Percentiles rank a stretch among this genome's conserved stretches.
Conservation (phyloP, 2,113 vertebrate genomes). For the Thunnus maccoyii region DNA sequence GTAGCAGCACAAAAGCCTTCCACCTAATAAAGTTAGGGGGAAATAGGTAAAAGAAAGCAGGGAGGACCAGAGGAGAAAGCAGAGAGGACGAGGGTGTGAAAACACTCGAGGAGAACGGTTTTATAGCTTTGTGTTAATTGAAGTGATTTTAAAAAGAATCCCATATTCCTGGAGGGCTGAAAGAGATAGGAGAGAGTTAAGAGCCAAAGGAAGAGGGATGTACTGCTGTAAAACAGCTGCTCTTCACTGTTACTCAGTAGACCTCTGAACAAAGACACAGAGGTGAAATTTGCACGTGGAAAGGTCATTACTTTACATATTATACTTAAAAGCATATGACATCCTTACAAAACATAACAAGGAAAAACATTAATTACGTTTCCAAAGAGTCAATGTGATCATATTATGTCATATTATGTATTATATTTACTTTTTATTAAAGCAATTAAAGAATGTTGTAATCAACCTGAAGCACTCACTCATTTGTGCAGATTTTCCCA, state of each 20-base stretch:
- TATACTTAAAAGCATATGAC: conserved; percentile 10
- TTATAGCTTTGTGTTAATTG: conserved; percentile 81
- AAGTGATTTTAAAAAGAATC: conserved; percentile 76
- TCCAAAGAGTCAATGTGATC: neutral
- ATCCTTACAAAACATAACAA: neutral
- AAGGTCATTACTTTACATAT: conserved; percentile 9
- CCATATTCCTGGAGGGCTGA: conserved; percentile 72
- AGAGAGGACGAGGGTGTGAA: conserved; percentile 65
- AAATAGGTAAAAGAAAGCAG: conserved; percentile 69
- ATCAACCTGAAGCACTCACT: neutral
- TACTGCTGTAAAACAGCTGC: conserved; percentile 80
- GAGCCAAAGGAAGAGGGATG: conserved; percentile 62
- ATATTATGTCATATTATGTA: neutral
- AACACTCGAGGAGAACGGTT: conserved; percentile 65
- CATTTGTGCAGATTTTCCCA: conserved; percentile 16
- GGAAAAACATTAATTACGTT: neutral
- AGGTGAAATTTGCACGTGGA: conserved; percentile 26
- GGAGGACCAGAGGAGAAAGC: conserved; percentile 72
- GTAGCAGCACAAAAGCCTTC: conserved; percentile 76
- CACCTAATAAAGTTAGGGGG: conserved; percentile 79
- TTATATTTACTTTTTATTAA: conserved; percentile 5
- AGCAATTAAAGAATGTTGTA: neutral
- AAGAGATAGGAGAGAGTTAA: conserved; percentile 66
- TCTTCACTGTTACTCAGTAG: conserved; percentile 64
- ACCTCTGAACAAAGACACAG: conserved; percentile 35